These are phyloP conservation scores for Aegotheles bennettii DNA, from an alignment of 2,113 vertebrate genomes.

Conservation along the genomic window DNA sequence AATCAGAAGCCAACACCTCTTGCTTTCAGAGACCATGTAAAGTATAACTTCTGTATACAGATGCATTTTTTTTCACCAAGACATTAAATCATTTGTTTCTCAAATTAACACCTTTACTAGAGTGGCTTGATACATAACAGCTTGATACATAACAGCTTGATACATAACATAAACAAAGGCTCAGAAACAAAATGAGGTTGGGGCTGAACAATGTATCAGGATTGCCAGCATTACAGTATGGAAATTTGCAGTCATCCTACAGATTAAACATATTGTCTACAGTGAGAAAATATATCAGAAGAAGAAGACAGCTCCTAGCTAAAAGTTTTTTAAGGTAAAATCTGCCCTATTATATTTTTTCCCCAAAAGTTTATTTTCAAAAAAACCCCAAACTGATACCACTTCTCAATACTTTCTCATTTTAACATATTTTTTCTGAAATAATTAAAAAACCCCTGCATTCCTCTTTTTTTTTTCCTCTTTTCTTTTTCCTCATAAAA, in stretches of 20 bases:
- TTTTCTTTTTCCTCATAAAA: neutral
- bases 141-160: neutral
- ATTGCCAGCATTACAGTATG: neutral
- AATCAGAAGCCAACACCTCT: neutral
- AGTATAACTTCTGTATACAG: neutral
- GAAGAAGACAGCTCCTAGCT: neutral
- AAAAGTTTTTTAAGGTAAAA: neutral
- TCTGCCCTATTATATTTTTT: neutral
- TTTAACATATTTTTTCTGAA: neutral
- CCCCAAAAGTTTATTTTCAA: neutral
- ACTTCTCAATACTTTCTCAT: neutral
- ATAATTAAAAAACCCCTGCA: neutral
- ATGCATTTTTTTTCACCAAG: neutral
- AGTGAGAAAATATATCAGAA: neutral
- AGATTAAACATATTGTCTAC: neutral
- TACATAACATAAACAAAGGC: neutral
- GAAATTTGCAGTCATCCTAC: neutral
- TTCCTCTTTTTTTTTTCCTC: rapidly evolving
- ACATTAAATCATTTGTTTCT: neutral
- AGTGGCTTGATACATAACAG: neutral
- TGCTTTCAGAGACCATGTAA: neutral
- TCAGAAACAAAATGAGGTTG: neutral
- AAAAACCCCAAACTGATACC: neutral
- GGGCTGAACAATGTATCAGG: neutral
- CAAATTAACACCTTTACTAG: neutral